These are phyloP conservation scores for Phodopus roborovskii DNA, from an alignment of 2,113 vertebrate genomes.

Conservation along the genomic window DNA sequence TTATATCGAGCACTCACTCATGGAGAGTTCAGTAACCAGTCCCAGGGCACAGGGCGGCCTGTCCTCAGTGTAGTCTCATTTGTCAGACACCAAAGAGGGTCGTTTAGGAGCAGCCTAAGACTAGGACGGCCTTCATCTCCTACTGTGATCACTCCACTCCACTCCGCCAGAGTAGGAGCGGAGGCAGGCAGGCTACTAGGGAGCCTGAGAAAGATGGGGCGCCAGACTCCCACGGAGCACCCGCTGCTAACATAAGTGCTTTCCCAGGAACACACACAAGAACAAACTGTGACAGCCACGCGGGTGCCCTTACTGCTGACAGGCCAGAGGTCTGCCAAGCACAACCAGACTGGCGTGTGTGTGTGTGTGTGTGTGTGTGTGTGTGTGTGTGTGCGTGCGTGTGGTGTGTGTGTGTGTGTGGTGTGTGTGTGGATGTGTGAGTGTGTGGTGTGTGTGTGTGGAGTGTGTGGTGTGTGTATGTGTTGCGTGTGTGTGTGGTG, in stretches of 20 bases:
- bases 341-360: not conserved
- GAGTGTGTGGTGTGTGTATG: too few relatives aligned
- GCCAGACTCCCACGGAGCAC: not conserved
- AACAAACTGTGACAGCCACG: not conserved
- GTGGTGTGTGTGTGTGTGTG: not conserved
- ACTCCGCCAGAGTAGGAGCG: not conserved
- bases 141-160: not conserved
- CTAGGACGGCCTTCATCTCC: not conserved
- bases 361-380: not conserved
- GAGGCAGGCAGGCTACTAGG: not conserved
- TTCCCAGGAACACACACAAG: not conserved
- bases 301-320: not conserved
- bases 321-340: not conserved
- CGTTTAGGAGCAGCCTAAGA: not conserved
- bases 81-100: not conserved
- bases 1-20: not conserved
- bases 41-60: fast-evolving
- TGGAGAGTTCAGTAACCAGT: not conserved
- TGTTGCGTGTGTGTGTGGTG: not conserved
- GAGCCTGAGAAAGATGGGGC: not conserved
- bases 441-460: not conserved
- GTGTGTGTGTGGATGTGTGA: not conserved
- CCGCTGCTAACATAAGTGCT: not conserved
- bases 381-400: not conserved
- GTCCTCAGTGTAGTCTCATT: not conserved